phyloP scores from a whole-genome alignment of 2,113 vertebrate genomes.

The Pteronura brasiliensis region DNA sequence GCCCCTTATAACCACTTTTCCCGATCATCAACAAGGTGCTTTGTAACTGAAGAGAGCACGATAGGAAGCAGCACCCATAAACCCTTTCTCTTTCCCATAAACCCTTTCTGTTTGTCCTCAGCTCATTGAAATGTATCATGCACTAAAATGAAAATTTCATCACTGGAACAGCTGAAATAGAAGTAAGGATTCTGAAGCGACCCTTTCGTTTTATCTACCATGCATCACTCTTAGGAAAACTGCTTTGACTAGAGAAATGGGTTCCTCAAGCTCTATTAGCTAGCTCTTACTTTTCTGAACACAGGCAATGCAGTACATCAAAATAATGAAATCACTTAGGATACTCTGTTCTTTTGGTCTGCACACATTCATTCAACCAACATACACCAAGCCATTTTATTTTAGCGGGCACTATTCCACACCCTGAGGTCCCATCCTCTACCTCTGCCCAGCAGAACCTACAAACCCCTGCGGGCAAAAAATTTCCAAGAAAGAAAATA shows the following conservation, averaged over 20 bases:
- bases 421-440: background rate
- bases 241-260: background rate
- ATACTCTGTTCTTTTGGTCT: background rate
- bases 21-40: background rate
- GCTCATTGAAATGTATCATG: background rate
- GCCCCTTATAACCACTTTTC: background rate
- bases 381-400: background rate
- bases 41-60: background rate
- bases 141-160: background rate
- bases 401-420: background rate
- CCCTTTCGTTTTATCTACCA: background rate
- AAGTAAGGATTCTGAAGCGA: background rate
- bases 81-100: background rate
- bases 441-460: background rate
- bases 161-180: background rate
- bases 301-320: background rate
- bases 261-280: background rate
- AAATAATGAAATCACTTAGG: background rate
- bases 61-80: background rate
- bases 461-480: background rate
- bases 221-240: background rate
- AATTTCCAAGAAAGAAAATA: background rate
- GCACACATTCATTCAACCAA: background rate
- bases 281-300: background rate
- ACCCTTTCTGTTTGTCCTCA: background rate